These are phyloP conservation scores for Phocides pigmalion DNA, from an alignment of 1,140 invertebrate species.

Conservation along the genomic window DNA sequence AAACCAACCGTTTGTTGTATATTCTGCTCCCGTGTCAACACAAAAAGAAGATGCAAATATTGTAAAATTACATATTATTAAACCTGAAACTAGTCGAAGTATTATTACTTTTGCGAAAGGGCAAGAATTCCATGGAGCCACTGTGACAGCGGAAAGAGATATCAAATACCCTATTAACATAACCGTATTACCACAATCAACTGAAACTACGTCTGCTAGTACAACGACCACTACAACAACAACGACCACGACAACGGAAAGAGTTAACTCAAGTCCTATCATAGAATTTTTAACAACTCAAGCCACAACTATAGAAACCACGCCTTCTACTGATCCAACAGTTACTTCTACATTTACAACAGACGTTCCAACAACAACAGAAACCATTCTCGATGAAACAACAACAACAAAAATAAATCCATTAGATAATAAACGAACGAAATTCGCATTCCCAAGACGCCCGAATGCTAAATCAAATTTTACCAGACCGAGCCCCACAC, in stretches of 20 bases:
- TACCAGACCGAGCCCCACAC: slow-evolving; percentile 49
- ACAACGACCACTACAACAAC: slow-evolving; percentile 33
- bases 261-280: slow-evolving; percentile 54
- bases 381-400: slow-evolving; percentile 58
- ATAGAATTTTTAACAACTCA: slow-evolving; percentile 58
- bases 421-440: slow-evolving; percentile 68
- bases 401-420: slow-evolving; percentile 61
- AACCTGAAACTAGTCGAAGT: slow-evolving; percentile 60
- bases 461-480: slow-evolving; percentile 63
- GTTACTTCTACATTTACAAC: slow-evolving; percentile 41
- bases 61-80: slow-evolving; percentile 63
- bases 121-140: slow-evolving; percentile 66
- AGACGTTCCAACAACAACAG: slow-evolving; percentile 53
- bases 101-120: slow-evolving; percentile 71
- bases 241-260: slow-evolving; percentile 40
- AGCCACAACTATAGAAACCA: slow-evolving; percentile 37
- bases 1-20: slow-evolving; percentile 80
- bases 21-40: slow-evolving; percentile 62
- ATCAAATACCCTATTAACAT: slow-evolving; percentile 61
- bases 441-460: slow-evolving; percentile 72
- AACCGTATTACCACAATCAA: slow-evolving; percentile 53
- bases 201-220: slow-evolving; percentile 27
- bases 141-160: slow-evolving; percentile 50
- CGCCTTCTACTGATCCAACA: slow-evolving; percentile 44
- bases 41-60: slow-evolving; percentile 65